These are phyloP conservation scores for Ceratina australensis DNA, from an alignment of 1,140 invertebrate species.

Conservation along the genomic window DNA sequence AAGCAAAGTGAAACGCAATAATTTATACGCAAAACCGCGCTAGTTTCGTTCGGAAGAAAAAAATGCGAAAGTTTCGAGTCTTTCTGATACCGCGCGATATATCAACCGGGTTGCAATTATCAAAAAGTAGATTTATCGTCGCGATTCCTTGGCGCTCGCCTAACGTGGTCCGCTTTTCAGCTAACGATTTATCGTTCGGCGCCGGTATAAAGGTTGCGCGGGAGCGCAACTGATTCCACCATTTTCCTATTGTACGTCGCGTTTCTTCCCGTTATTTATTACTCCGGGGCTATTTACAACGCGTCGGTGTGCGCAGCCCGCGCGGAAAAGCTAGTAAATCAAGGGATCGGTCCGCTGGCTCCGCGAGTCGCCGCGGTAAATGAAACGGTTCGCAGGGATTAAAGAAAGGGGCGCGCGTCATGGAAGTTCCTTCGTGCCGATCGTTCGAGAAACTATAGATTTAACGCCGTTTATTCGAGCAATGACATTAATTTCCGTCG, in stretches of 20 bases:
- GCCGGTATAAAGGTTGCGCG: neutral
- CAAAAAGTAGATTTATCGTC: slow-evolving; percentile 29
- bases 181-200: slow-evolving; percentile 35
- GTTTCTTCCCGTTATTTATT: slow-evolving; percentile 47
- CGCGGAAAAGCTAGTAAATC: slow-evolving; percentile 25
- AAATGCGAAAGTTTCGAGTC: neutral
- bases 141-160: slow-evolving; percentile 18
- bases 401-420: slow-evolving; percentile 21
- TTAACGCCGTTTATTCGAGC: slow-evolving; percentile 18
- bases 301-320: neutral
- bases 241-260: slow-evolving; percentile 30
- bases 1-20: too few relatives aligned
- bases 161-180: slow-evolving; percentile 9
- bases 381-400: slow-evolving; percentile 25
- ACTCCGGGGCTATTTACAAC: slow-evolving; percentile 18
- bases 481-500: slow-evolving; percentile 30
- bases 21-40: too few relatives aligned
- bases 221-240: slow-evolving; percentile 29
- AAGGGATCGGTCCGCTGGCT: slow-evolving; percentile 17
- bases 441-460: slow-evolving; percentile 12
- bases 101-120: slow-evolving; percentile 27
- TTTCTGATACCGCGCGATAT: slow-evolving; percentile 4
- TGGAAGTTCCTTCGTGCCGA: neutral
- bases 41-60: neutral
- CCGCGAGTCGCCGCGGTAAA: slow-evolving; percentile 17